Conservation (phyloP, 1,140 invertebrate genomes). For the Temnothorax longispinosus region DNA sequence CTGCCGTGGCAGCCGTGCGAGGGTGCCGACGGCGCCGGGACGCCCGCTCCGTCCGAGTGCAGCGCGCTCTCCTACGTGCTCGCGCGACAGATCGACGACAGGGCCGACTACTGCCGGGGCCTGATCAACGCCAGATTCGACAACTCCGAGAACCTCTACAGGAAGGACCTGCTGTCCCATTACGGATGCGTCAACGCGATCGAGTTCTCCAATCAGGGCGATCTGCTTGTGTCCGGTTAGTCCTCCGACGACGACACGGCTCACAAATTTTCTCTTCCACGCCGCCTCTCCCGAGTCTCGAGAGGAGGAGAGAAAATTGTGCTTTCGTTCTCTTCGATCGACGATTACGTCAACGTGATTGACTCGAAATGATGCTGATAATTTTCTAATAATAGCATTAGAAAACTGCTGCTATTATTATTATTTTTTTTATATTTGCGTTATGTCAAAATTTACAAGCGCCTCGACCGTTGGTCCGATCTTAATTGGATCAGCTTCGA, state of each 20-base stretch:
- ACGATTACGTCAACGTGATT: not conserved
- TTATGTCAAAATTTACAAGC: not conserved
- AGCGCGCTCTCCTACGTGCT: slow-evolving; percentile 85
- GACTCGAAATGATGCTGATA: not conserved
- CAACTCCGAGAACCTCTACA: slow-evolving; percentile 91
- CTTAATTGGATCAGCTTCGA: not conserved
- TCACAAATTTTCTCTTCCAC: too few species aligned
- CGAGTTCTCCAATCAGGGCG: slow-evolving; percentile 96
- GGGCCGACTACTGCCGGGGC: slow-evolving; percentile 84
- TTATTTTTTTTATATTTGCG: not conserved
- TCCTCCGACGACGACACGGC: not conserved
- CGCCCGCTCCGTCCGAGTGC: slow-evolving; percentile 84
- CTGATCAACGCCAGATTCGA: slow-evolving; percentile 89
- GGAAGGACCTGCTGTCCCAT: slow-evolving; percentile 94
- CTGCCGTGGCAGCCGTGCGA: slow-evolving; percentile 2
- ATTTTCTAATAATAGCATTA: not conserved
- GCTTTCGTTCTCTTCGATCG: not conserved
- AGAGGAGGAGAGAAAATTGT: not conserved
- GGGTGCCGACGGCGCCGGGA: not conserved
- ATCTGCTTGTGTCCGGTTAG: slow-evolving; percentile 94
- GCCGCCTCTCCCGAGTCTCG: not conserved
- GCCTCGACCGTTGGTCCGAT: not conserved
- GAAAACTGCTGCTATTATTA: not conserved
- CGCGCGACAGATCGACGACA: slow-evolving; percentile 85
- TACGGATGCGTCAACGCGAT: slow-evolving; percentile 99